Base-by-base conservation (phyloP, 2,113 vertebrate genomes). In the Rhinichthys klamathensis region DNA sequence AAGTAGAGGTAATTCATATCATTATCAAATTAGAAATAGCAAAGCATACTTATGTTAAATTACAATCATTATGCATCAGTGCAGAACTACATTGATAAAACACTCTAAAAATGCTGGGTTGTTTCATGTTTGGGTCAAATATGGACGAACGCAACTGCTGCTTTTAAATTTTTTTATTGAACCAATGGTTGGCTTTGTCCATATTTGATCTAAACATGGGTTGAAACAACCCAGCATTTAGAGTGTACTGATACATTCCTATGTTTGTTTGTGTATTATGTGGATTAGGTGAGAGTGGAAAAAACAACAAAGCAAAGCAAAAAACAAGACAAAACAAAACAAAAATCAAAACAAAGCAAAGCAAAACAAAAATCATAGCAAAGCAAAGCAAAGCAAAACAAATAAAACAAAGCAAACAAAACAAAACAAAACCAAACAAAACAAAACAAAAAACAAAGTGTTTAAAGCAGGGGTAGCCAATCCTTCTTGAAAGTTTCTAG, bases 1-100 rank as follows among this genome's bases (percentile, higher is more conserved):
- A 65, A 65, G 54, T 27, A 63, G 38, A 65, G 60, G 27, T 63
- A 54, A 80, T 44, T 25, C 18, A 67, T 46, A 44, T 15, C 32
- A 15, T n/a, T 79, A 35, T 46, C 13, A 81, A 80, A 51, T 51
- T 23, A 32, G 27, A 13, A 67, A 81, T 30, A 32, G 15, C 61
- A 67, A 67, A 51, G 44, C 2, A 21, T 80, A 21, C 4, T 56
- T 32, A 27, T 35, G 49, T 54, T 77, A 1, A 32, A 30, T 51
- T 51, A 81, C 61, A 81, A 51, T 81, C 80, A 69, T 51, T 51
- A 81, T 67, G 8, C 18, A 81, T 69, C 16, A 81, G 0, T 51
- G 44, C 30, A 80, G 78, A 65, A 18, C 12, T 80, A 80, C 56
- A 65, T 25, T 23, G 11, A 49, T 69, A 32, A 41, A 61, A 79